Base-by-base conservation (phyloP, 1,140 invertebrate species). In the Achroia grisella region DNA sequence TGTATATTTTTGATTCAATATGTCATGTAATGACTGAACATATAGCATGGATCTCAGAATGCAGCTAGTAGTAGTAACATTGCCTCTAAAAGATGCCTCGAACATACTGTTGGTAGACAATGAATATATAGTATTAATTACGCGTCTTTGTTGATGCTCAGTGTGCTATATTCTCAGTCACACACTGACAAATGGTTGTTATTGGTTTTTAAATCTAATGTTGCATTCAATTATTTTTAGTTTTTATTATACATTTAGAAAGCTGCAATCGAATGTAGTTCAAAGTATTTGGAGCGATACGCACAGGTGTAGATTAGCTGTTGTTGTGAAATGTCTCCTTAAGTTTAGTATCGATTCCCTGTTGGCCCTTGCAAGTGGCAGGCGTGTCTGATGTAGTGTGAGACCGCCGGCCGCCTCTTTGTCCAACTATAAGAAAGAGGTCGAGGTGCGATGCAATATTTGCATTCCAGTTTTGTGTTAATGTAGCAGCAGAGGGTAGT, bases 41-140 rank as follows among this genome's bases (percentile, higher is more conserved):
- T 79, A 74, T 75, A 73, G 78, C 73, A 76, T 79, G 73, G 80
- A 82, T 82, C 80, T 85, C 80, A 85, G 78, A 82, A 82, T 79
- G 80, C 80, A 85, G 78, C 80, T 78, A 64, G 61, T 51, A 64
- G 61, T 51, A 68, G 44, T 72, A 59, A 73, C 53, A 70, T 59
- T 62, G 51, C 59, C 63, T 63, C 57, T 40, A 15, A 33, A 44
- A 48, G 52, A 12, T 51, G 48, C 48, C 39, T 43, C 44, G 15
- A 37, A 51, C 23, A 11, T 29, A 17, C 11, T 41, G 9, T 55
- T 55, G 39, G 39, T 59, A 39, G 40, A 40, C 31, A 44, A 53
- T 56, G 48, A 45, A 44, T 39, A 55, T 23, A 23, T 23, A 23
- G 17, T 23, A 23, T 23, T 23, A 3, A 23, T 3, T 6, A 56